Percentiles rank a stretch among this genome's conserved stretches.
Conservation (phyloP, 1,140 invertebrate genomes). For the Campodea augens region DNA sequence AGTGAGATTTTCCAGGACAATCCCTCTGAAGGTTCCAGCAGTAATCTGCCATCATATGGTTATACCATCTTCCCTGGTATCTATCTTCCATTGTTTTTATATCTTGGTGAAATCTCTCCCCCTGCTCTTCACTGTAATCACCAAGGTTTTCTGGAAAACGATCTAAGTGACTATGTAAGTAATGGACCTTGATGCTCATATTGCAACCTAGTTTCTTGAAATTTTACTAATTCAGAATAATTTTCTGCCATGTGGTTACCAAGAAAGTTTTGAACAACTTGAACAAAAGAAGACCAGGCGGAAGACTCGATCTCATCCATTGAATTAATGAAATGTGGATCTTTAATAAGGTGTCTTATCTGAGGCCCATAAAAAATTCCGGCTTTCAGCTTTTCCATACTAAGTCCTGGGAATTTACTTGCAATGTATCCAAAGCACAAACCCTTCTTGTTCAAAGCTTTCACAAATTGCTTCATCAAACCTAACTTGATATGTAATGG, state of each 20-base stretch:
- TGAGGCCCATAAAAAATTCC: not conserved
- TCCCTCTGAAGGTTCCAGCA: conserved; percentile 10
- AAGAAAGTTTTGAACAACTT: conserved; percentile 1
- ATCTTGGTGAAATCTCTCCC: conserved; percentile 17
- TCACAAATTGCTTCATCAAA: conserved; percentile 2
- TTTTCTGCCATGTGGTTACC: not conserved
- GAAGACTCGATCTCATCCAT: not conserved
- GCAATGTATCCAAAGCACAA: conserved; percentile 1
- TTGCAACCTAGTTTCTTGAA: conserved; percentile 6
- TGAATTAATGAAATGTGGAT: not conserved
- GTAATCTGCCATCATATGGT: conserved; percentile 14
- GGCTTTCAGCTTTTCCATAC: not conserved
- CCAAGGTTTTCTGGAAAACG: conserved; percentile 10
- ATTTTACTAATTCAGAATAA: not conserved
- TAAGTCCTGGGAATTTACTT: not conserved
- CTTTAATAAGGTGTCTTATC: not conserved
- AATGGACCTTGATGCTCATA: conserved; percentile 10
- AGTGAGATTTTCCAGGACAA: not conserved
- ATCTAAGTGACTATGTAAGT: conserved; percentile 7
- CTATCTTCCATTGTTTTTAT: conserved; percentile 12
- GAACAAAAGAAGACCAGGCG: conserved; percentile 1
- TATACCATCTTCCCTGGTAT: conserved; percentile 14
- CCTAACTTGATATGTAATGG: conserved; percentile 1
- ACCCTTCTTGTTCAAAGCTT: conserved; percentile 1
- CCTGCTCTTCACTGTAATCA: conserved; percentile 12